Evolutionary conservation across 2,113 vertebrate genomes (phyloP), one percentile per base, ranked within the genome.

Genomic region (Cryptotis parvus): DNA sequence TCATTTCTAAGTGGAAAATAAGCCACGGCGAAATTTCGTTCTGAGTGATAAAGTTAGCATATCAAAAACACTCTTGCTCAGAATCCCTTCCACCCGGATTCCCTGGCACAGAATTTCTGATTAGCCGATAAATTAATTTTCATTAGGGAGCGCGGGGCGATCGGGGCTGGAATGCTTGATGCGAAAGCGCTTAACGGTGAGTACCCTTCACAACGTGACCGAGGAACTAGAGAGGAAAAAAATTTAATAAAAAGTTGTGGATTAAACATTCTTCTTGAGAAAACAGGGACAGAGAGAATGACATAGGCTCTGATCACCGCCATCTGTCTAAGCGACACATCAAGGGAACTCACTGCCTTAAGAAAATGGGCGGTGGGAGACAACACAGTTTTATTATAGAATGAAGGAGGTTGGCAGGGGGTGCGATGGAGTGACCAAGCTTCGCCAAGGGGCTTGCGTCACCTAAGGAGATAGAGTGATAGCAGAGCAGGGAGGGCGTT

Each of bases 261-360:
- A 97, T 96, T 96, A 95, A 95, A 41, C 43, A 88, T 95, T 88
- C 63, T 94, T 92, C 61, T 96, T 89, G 95, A n/a, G 93, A 92
- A 97, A 97, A 95, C 41, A 81, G 77, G 52, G 95, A 90, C 55
- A 18, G 55, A 78, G n/a, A n/a, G 84, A 94, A 94, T 95, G 91
- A 88, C 75, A 90, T 33, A 6, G 8, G n/a, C 63, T 90, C 45
- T 91, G 89, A 94, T 96, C 94, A 73, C 88, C 94, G 94, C 88
- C 66, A 95, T 97, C 65, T 29, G 1, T 97, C 97, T 95, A 94
- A 95, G 96, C 6, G 92, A 95, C 84, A 93, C 18, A 11, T 94
- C 89, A 92, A 94, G 89, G 52, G 63, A 95, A 95, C 81, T 27
- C n/a, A 2, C 20, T 89, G 55, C 73, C 75, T 97, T 37, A 12